These are phyloP conservation scores for Ptiloglossa arizonensis DNA, from an alignment of 1,140 invertebrate species.

Conservation along the genomic window DNA sequence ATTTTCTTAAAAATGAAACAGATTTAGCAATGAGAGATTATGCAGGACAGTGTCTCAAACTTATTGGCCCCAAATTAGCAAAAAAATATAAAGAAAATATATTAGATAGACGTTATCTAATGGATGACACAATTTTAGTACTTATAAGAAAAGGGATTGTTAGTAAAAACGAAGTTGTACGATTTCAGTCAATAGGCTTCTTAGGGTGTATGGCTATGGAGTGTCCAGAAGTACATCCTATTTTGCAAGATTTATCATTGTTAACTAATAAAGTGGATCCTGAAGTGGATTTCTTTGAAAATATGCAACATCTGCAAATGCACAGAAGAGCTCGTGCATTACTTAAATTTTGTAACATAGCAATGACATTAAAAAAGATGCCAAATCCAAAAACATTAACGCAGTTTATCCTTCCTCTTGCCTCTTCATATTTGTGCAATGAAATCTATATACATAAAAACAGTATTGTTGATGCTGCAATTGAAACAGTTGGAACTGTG, in stretches of 20 bases:
- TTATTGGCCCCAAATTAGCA: conserved; percentile 84
- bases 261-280: conserved; percentile 88
- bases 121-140: conserved; percentile 88
- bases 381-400: conserved; percentile 88
- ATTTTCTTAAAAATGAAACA: conserved; percentile 88
- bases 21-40: conserved; percentile 92
- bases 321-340: conserved; percentile 92
- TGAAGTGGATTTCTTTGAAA: conserved; percentile 97
- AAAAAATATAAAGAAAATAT: conserved; percentile 78
- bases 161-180: conserved; percentile 85
- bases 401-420: conserved; percentile 93
- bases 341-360: conserved; percentile 85
- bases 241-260: conserved; percentile 88
- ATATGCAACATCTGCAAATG: conserved; percentile 92
- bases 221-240: conserved; percentile 86
- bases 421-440: conserved; percentile 90
- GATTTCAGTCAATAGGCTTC: conserved; percentile 89
- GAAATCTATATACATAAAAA: conserved; percentile 89
- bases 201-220: conserved; percentile 89
- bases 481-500: conserved; percentile 88
- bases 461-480: conserved; percentile 92
- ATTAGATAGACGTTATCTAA: conserved; percentile 84
- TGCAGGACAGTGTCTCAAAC: conserved; percentile 88
- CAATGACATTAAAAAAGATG: conserved; percentile 83
- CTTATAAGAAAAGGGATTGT: conserved; percentile 87